A percentile compares a stretch with the other conserved stretches of the same genome.
Evolutionary conservation across 92 coral and sea anemone genomes (phyloP).

Genomic region (Nematostella vectensis): DNA sequence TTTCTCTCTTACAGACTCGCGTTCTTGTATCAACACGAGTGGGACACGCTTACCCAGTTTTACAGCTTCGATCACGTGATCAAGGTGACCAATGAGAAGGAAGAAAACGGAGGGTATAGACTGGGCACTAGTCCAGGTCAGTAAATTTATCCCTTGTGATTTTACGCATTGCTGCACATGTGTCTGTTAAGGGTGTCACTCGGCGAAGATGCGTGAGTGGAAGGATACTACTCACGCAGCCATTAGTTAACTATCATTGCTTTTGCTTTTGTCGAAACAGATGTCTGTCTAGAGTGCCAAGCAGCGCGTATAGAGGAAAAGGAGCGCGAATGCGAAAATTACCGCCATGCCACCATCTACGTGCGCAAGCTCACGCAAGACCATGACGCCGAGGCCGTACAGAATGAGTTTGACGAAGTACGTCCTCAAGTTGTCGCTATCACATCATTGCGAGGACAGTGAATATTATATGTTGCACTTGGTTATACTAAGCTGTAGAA

Average conservation of each 20-base stretch:
- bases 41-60: slow-evolving; percentile 49
- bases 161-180: too few species aligned
- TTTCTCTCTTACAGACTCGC: too few species aligned
- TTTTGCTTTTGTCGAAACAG: too few species aligned
- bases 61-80: slow-evolving; percentile 67
- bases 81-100: slow-evolving; percentile 57
- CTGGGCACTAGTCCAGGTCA: slow-evolving; percentile 68
- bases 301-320: slow-evolving; percentile 69
- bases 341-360: slow-evolving; percentile 71
- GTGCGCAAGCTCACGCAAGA: slow-evolving; percentile 90
- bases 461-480: too few species aligned
- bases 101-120: slow-evolving; percentile 25
- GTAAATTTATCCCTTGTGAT: slow-evolving; percentile 4
- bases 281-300: slow-evolving; percentile 74
- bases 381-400: slow-evolving; percentile 61
- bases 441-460: too few species aligned
- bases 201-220: too few species aligned
- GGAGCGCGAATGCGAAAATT: slow-evolving; percentile 60
- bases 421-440: too few species aligned
- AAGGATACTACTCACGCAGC: too few species aligned
- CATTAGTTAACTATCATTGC: too few species aligned
- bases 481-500: too few species aligned
- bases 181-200: too few species aligned
- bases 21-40: too few species aligned
- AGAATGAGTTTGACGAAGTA: slow-evolving; percentile 66